Percentiles rank a stretch among this genome's conserved stretches.
phyloP scores from a whole-genome alignment of 2,113 vertebrate species.

The Pseudolaguvia tuberculata region DNA sequence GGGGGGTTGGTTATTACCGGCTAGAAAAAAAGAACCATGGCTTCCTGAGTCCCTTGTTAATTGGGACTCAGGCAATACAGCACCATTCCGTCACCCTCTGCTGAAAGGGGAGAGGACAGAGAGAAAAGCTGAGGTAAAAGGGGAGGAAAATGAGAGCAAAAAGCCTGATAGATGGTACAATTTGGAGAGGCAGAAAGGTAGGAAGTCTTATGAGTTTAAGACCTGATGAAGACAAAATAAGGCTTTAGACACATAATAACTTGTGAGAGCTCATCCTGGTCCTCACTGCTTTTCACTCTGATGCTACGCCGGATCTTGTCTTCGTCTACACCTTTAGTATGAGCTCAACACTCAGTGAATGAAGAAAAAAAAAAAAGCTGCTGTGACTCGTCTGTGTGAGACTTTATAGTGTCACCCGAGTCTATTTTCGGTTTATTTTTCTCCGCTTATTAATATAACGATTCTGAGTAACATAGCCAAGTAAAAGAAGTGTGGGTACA shows the following conservation, averaged over 20 bases:
- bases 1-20: constrained; percentile 54
- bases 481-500: background rate
- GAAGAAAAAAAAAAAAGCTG: background rate
- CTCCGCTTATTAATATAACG: background rate
- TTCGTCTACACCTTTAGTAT: constrained; percentile 50
- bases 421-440: background rate
- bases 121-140: constrained; percentile 24
- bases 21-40: constrained; percentile 48
- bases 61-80: constrained; percentile 46
- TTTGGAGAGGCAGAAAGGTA: constrained; percentile 64
- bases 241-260: constrained; percentile 64
- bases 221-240: constrained; percentile 74
- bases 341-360: constrained; percentile 42
- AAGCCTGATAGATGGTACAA: constrained; percentile 70
- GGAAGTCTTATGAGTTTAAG: constrained; percentile 73
- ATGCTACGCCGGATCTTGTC: constrained; percentile 16
- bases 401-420: background rate
- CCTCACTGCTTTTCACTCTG: constrained; percentile 51
- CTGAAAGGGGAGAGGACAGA: constrained; percentile 42
- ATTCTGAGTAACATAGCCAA: background rate
- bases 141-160: constrained; percentile 35
- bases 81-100: constrained; percentile 54
- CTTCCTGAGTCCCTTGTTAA: constrained; percentile 57
- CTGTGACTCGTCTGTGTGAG: background rate
- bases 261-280: constrained; percentile 59